A percentile compares a stretch with the other conserved stretches of the same genome.
Conservation (phyloP, 2,113 vertebrate genomes). For the Lagopus leucura region DNA sequence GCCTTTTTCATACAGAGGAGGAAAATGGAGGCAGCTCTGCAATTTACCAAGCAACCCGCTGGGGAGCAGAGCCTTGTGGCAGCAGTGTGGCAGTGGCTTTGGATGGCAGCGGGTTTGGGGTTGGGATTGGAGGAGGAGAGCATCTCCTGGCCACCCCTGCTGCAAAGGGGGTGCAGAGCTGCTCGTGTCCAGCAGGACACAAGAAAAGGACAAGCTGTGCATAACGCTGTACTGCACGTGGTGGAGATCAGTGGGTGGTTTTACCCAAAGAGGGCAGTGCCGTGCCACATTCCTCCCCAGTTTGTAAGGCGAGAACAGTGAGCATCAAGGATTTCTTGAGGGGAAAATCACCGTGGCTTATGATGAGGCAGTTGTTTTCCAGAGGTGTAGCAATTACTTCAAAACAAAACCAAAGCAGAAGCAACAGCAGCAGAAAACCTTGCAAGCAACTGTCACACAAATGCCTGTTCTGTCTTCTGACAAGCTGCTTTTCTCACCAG, state of each 20-base stretch:
- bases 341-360: neutral
- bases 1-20: neutral
- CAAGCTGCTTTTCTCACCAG: neutral
- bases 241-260: neutral
- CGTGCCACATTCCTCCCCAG: neutral
- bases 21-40: neutral
- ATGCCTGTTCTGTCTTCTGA: neutral
- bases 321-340: neutral
- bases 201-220: neutral
- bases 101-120: neutral
- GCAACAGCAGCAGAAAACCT: neutral
- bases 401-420: neutral
- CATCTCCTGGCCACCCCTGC: neutral
- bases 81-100: too few relatives aligned
- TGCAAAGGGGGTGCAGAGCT: fast-evolving
- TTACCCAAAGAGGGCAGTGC: constrained; percentile 24
- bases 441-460: neutral
- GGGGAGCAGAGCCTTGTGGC: neutral
- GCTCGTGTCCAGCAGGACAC: fast-evolving
- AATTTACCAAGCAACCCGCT: fast-evolving
- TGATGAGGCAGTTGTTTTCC: neutral
- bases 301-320: fast-evolving
- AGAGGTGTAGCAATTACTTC: neutral
- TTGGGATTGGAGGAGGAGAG: too few relatives aligned
- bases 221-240: fast-evolving